Percentiles rank a stretch among this genome's conserved stretches.
phyloP scores from a whole-genome alignment of 2,888 invertebrate genomes.

The Eupithecia dodoneata region DNA sequence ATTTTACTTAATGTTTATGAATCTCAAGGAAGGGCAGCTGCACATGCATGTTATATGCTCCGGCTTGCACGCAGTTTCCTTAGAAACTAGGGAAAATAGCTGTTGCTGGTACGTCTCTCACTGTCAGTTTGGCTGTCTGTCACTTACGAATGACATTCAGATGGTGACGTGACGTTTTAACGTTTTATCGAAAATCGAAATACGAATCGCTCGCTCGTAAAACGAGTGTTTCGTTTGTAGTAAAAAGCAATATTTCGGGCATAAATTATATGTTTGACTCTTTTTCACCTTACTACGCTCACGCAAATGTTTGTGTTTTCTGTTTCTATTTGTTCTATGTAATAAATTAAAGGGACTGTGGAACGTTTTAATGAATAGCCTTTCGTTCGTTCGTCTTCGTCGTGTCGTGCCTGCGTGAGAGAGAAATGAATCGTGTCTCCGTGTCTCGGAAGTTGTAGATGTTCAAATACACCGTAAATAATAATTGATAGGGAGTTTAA shows the following conservation, averaged over 20 bases:
- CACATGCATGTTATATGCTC: no score
- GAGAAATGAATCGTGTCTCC: background rate
- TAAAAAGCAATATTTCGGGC: background rate
- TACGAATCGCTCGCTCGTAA: no score
- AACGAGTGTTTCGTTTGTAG: background rate
- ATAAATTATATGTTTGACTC: background rate
- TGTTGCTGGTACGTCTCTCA: background rate
- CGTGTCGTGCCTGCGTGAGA: background rate
- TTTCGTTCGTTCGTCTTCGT: background rate
- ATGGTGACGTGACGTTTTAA: slow-evolving; percentile 23
- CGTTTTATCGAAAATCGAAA: background rate
- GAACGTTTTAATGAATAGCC: background rate
- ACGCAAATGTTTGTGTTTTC: background rate
- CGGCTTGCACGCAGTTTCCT: background rate
- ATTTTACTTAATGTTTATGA: no score
- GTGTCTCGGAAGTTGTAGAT: background rate
- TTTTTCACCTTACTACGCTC: background rate
- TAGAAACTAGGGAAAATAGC: background rate
- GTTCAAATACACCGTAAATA: background rate
- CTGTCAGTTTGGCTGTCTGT: background rate
- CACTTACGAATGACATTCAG: slow-evolving; percentile 14
- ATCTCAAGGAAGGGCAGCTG: no score
- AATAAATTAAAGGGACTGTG: background rate
- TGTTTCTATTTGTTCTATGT: background rate
- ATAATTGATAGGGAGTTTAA: background rate